These are phyloP conservation scores for Andrena chrysosceles DNA, from an alignment of 2,888 invertebrate genomes.

Conservation along the genomic window DNA sequence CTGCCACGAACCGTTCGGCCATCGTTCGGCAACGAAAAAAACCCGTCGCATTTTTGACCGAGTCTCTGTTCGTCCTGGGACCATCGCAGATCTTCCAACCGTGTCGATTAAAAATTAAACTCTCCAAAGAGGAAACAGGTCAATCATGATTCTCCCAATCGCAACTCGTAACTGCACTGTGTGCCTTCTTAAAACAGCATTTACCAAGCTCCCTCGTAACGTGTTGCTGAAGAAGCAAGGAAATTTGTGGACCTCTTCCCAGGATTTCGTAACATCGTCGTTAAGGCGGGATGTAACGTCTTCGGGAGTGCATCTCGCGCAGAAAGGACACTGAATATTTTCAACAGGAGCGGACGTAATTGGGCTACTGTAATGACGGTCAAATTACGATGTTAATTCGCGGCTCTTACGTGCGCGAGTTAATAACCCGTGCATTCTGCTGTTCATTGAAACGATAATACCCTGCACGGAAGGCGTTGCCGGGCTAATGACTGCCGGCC, in stretches of 20 bases:
- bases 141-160: no score
- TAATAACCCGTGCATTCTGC: slow-evolving; percentile 60
- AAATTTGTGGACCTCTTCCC: background rate
- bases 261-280: background rate
- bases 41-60: background rate
- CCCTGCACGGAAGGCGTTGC: slow-evolving; percentile 29
- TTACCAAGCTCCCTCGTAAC: background rate
- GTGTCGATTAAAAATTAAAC: background rate
- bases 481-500: slow-evolving; percentile 50
- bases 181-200: background rate
- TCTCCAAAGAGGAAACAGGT: no score
- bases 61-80: slow-evolving; percentile 5
- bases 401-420: slow-evolving; percentile 49
- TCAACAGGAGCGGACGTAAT: slow-evolving; percentile 32
- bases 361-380: slow-evolving; percentile 51
- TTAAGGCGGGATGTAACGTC: slow-evolving; percentile 11
- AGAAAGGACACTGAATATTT: slow-evolving; percentile 20
- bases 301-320: background rate
- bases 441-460: slow-evolving; percentile 60
- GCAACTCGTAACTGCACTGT: no score
- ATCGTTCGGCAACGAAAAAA: slow-evolving; percentile 24
- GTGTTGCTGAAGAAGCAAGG: background rate
- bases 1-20: slow-evolving; percentile 48
- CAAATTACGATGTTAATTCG: slow-evolving; percentile 61
- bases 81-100: background rate